Evolutionary conservation across 2,113 vertebrate genomes (phyloP), one percentile per base, ranked within the genome.

Genomic region (Manacus vitellinus): DNA sequence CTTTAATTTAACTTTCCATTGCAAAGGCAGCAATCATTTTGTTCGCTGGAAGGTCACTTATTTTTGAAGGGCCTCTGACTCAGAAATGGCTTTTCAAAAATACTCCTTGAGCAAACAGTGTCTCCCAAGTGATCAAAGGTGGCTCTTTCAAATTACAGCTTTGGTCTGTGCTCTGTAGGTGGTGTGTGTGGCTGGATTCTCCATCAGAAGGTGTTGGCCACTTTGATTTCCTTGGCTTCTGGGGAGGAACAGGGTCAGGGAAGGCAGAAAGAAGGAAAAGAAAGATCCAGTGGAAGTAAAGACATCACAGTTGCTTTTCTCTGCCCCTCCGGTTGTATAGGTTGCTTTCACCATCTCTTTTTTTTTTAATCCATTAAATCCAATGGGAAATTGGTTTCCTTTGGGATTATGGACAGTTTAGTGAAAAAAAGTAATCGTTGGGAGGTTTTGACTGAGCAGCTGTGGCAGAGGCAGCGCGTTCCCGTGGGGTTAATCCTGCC

Each of bases 1-100:
- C 62, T 93, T 94, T 8, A 89, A 89, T 91, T 75, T 89, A 17
- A 1, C 86, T 95, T 95, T 95, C 94, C 84, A 7, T 95, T 87
- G 78, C 75, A 58, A 22, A 61, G 2, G 43, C 80, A 21, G 17
- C 73, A 71, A 85, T 95, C 31, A 43, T 92, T 63, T 58, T 47
- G 28, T 62, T 77, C 4, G 4, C 65, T 28, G 20, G 82, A 41
- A 78, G 93, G 86, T 65, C 91, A 24, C 73, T 87, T 76, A 8
- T 78, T 92, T 94, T 95, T 81, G n/a, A 92, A 91, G 37, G n/a
- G 65, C 8, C 47, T 92, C 31, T 10, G 77, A 91, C 73, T 89
- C 93, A 91, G 47, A 87, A 89, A 44, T 21, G 43, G 12, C 80
- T 92, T 95, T 92, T 95, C 24, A 55, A 20, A 92, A 86, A 23